Evolutionary conservation across 2,888 invertebrate genomes (phyloP).

Genomic region (Drosophila multiciliata): DNA sequence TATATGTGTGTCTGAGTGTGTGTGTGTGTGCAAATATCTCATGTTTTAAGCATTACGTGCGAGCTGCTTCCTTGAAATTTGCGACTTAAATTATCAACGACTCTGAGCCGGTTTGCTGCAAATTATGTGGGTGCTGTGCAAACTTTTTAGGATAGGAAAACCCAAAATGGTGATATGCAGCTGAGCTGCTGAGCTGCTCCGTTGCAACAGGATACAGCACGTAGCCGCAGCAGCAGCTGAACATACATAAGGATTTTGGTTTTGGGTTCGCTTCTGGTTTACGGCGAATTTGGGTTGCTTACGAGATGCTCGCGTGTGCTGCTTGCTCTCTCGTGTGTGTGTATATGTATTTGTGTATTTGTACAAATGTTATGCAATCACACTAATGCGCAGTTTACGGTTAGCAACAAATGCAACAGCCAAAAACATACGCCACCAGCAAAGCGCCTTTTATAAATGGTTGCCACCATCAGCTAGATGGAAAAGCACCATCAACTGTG

Average conservation of each 20-base stretch:
- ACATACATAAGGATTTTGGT: slow-evolving; percentile 74
- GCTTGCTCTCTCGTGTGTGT: neutral
- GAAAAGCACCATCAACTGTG: slow-evolving; percentile 60
- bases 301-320: slow-evolving; percentile 20
- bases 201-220: slow-evolving; percentile 56
- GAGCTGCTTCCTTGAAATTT: slow-evolving; percentile 68
- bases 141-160: slow-evolving; percentile 57
- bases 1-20: slow-evolving; percentile 8
- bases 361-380: slow-evolving; percentile 75
- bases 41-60: slow-evolving; percentile 65
- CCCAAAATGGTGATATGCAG: slow-evolving; percentile 3
- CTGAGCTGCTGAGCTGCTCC: neutral
- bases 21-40: slow-evolving; percentile 47
- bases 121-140: slow-evolving; percentile 66
- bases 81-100: slow-evolving; percentile 80
- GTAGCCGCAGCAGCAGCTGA: slow-evolving; percentile 69
- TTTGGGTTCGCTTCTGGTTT: slow-evolving; percentile 66
- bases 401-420: slow-evolving; percentile 47
- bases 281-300: slow-evolving; percentile 41
- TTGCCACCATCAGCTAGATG: slow-evolving; percentile 47
- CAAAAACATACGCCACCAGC: slow-evolving; percentile 41
- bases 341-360: slow-evolving; percentile 20
- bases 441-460: slow-evolving; percentile 71
- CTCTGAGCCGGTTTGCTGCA: slow-evolving; percentile 52
- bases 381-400: slow-evolving; percentile 77